A percentile compares a stretch with the other conserved stretches of the same genome.
Evolutionary conservation across 2,113 vertebrate species (phyloP).

Genomic region (Phaethornis superciliosus): DNA sequence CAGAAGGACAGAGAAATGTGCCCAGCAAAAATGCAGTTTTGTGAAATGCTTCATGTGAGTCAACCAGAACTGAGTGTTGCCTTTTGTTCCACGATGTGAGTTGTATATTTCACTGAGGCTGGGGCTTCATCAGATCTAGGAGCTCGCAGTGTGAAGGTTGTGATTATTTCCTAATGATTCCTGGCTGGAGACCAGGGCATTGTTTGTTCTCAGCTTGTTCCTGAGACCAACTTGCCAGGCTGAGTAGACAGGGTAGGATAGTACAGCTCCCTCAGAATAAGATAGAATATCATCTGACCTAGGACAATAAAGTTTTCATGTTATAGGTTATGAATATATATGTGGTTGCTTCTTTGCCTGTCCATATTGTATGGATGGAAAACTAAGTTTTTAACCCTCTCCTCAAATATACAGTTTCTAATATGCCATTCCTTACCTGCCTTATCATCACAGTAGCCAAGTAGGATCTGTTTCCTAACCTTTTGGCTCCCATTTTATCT

Average conservation of each 20-base stretch:
- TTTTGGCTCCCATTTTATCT: not conserved
- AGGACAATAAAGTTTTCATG: not conserved
- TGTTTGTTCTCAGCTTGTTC: not conserved
- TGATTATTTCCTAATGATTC: not conserved
- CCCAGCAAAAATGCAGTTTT: rapidly evolving
- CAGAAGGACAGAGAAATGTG: rapidly evolving
- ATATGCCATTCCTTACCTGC: not conserved
- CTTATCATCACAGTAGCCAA: not conserved
- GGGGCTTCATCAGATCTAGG: not conserved
- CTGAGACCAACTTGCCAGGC: not conserved
- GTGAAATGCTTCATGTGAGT: not conserved
- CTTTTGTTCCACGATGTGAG: not conserved
- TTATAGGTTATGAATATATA: not conserved
- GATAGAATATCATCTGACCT: not conserved
- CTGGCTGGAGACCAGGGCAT: not conserved
- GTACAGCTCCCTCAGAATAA: not conserved
- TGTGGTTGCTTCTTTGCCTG: not conserved
- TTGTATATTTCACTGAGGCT: not conserved
- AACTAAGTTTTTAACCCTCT: not conserved
- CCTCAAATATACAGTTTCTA: not conserved
- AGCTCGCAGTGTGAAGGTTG: not conserved
- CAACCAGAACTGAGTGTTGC: not conserved
- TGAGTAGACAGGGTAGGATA: not conserved
- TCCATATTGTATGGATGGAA: not conserved
- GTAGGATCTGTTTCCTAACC: not conserved